Evolutionary conservation across 2,888 invertebrate genomes (phyloP).

Genomic region (Metopia argyrocephala): DNA sequence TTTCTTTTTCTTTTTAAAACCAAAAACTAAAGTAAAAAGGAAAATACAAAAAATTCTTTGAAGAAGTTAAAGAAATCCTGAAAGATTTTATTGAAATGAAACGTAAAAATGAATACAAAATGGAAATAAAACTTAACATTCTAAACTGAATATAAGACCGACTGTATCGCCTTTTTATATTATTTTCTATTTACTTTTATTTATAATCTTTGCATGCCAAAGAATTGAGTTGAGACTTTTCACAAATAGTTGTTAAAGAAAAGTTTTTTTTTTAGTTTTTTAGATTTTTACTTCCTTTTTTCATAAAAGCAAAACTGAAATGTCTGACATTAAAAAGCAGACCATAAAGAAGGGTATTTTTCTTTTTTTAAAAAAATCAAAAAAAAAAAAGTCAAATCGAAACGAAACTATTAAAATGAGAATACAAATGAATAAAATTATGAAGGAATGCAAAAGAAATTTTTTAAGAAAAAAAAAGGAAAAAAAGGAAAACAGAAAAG

Average conservation of each 20-base stretch:
- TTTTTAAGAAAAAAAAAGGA: background rate
- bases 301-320: conserved; percentile 40
- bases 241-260: background rate
- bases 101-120: conserved; percentile 30
- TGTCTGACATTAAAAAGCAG: conserved; percentile 54
- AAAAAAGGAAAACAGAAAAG: background rate
- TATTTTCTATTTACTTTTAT: conserved; percentile 31
- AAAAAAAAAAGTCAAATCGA: background rate
- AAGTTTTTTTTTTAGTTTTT: background rate
- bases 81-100: conserved; percentile 54
- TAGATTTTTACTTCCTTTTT: background rate
- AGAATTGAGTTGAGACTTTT: conserved; percentile 19
- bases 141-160: background rate
- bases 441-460: background rate
- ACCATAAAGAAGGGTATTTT: conserved; percentile 44
- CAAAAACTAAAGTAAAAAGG: conserved; percentile 5
- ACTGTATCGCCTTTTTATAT: background rate
- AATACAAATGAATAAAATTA: conserved; percentile 13
- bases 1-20: conserved; percentile 18
- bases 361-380: background rate
- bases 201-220: conserved; percentile 18
- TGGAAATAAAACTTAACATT: background rate
- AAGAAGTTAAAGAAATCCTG: conserved; percentile 44
- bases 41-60: background rate
- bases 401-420: background rate